Conservation (phyloP, 2,888 invertebrate species). For the Cheilosia urbana region DNA sequence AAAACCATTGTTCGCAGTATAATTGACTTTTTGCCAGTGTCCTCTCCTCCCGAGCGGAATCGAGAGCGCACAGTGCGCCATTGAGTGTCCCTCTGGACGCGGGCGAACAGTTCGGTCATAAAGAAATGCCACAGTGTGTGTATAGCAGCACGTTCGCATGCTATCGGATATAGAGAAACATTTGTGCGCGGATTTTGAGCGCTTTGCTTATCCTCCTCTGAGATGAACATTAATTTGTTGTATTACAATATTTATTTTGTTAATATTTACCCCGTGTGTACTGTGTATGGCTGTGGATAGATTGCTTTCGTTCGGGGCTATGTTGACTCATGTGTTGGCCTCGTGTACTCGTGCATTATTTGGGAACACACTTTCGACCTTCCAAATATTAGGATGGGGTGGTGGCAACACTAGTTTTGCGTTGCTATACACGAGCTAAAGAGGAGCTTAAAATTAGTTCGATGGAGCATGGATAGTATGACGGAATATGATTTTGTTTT, state of each 20-base stretch:
- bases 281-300: slow-evolving; percentile 3
- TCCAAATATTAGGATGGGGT: too few relatives aligned
- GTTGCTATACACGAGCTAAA: too few relatives aligned
- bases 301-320: slow-evolving; percentile 17
- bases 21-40: slow-evolving; percentile 69
- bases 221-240: slow-evolving; percentile 61
- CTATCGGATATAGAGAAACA: slow-evolving; percentile 17
- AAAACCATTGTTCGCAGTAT: slow-evolving; percentile 66
- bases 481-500: too few relatives aligned
- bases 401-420: too few relatives aligned
- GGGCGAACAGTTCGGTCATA: slow-evolving; percentile 16
- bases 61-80: slow-evolving; percentile 6
- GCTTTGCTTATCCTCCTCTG: slow-evolving; percentile 51
- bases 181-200: slow-evolving; percentile 17
- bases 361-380: background rate
- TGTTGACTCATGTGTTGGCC: slow-evolving; percentile 22
- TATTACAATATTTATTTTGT: slow-evolving; percentile 60
- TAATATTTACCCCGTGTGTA: slow-evolving; percentile 41
- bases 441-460: too few relatives aligned
- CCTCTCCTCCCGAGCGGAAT: background rate
- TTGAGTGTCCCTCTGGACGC: slow-evolving; percentile 30
- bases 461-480: too few relatives aligned
- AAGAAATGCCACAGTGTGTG: slow-evolving; percentile 10
- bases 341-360: background rate
- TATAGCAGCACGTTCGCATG: background rate